Evolutionary conservation across 1,140 invertebrate genomes (phyloP).

Genomic region (Apis laboriosa): DNA sequence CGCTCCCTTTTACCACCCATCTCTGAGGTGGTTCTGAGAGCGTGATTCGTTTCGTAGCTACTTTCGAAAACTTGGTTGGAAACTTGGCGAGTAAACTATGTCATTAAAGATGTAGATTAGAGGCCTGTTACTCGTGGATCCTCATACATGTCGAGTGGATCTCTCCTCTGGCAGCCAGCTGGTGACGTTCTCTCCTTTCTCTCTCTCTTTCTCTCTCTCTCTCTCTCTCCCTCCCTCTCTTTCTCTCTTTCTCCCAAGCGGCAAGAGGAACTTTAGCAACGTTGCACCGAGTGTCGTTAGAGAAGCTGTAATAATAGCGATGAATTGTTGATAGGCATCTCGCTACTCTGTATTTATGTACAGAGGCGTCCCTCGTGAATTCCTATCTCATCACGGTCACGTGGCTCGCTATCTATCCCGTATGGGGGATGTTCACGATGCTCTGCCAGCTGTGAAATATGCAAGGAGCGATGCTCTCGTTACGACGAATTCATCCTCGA

Average conservation of each 20-base stretch:
- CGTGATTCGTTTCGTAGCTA: conserved; percentile 1
- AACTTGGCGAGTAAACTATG: conserved; percentile 46
- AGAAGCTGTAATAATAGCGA: conserved; percentile 70
- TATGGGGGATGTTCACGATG: too few relatives aligned
- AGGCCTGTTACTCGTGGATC: conserved; percentile 25
- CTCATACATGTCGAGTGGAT: conserved; percentile 7
- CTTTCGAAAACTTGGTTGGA: conserved; percentile 15
- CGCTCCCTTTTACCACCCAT: neutral
- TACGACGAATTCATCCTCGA: conserved; percentile 52
- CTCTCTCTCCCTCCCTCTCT: neutral
- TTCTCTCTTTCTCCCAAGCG: neutral
- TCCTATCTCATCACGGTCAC: conserved; percentile 23
- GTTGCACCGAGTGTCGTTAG: conserved; percentile 49
- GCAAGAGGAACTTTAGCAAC: neutral
- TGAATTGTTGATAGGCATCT: conserved; percentile 71
- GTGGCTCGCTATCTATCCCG: neutral
- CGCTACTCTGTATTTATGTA: conserved; percentile 72
- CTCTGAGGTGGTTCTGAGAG: neutral
- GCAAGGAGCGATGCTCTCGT: conserved; percentile 44
- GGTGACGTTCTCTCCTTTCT: neutral
- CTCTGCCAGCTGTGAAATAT: conserved; percentile 41
- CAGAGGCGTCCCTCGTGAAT: conserved; percentile 26
- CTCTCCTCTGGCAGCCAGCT: conserved; percentile 1
- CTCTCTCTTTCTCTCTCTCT: neutral
- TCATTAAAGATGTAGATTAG: conserved; percentile 70